Evolutionary conservation across 2,888 invertebrate genomes (phyloP).

Genomic region (Sinohyriopsis cumingii): DNA sequence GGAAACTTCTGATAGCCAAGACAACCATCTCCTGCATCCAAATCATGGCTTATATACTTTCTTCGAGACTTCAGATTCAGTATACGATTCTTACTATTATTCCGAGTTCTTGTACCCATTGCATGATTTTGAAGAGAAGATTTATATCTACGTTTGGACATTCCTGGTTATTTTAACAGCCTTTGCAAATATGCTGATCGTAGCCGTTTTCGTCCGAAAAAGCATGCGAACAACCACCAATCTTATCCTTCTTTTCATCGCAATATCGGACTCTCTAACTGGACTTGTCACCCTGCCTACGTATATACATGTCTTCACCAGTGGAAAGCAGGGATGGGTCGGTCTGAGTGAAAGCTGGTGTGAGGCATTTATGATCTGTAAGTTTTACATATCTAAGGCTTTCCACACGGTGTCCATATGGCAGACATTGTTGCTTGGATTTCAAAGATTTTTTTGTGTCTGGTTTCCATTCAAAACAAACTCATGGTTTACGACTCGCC

Average conservation of each 20-base stretch:
- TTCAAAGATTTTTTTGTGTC: constrained; percentile 35
- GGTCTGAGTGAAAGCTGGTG: constrained; percentile 8
- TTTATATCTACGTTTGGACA: constrained; percentile 5
- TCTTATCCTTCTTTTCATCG: constrained; percentile 18
- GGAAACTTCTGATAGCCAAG: too few relatives aligned
- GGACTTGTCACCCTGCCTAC: constrained; percentile 14
- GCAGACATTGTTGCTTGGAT: constrained; percentile 33
- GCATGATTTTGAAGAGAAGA: background rate
- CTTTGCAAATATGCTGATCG: constrained; percentile 16
- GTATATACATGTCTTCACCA: constrained; percentile 6
- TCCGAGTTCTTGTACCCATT: background rate
- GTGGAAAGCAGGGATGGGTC: too few relatives aligned
- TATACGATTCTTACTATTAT: too few relatives aligned
- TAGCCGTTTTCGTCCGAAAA: constrained; percentile 13
- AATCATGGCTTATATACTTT: too few relatives aligned
- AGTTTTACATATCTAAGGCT: constrained; percentile 19
- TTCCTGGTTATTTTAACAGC: constrained; percentile 10
- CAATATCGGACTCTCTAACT: constrained; percentile 18
- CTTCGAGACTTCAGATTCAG: too few relatives aligned
- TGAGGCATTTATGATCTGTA: constrained; percentile 18
- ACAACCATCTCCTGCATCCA: too few relatives aligned
- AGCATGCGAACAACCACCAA: constrained; percentile 17
- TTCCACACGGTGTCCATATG: constrained; percentile 37
- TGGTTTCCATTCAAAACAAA: constrained; percentile 21
- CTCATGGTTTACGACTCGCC: constrained; percentile 10